These are phyloP conservation scores for Takifugu rubripes DNA, from an alignment of 2,797 vertebrate species.

Conservation along the genomic window DNA sequence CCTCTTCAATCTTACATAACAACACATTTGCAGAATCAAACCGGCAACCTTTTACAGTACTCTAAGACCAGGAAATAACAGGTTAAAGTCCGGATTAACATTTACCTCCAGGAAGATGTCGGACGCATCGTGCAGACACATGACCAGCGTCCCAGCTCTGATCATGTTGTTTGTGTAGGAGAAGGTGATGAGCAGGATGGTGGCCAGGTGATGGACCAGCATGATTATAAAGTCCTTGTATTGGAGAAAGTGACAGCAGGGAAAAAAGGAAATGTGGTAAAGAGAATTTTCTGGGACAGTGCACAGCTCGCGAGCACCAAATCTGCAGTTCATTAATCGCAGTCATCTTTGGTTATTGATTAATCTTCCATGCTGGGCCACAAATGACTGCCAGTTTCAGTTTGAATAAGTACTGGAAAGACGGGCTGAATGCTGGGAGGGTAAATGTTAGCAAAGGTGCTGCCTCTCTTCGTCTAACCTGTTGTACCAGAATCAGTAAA, in stretches of 20 bases:
- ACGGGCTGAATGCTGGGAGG: not conserved
- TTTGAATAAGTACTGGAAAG: not conserved
- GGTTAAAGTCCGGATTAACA: not conserved
- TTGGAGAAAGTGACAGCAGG: constrained; percentile 2
- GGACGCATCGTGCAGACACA: constrained; percentile 88
- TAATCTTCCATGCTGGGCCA: not conserved
- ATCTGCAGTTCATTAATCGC: not conserved
- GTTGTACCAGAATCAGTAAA: constrained; percentile 6
- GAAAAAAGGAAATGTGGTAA: not conserved
- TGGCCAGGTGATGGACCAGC: constrained; percentile 92
- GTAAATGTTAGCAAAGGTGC: not conserved
- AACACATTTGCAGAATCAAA: not conserved
- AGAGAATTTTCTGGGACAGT: not conserved
- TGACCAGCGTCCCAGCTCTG: constrained; percentile 86
- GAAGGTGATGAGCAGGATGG: constrained; percentile 87
- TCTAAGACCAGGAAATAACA: not conserved
- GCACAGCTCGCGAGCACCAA: not conserved
- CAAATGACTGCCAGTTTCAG: not conserved
- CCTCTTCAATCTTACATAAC: not conserved
- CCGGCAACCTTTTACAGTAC: not conserved
- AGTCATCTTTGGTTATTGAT: not conserved
- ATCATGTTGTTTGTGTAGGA: constrained; percentile 96
- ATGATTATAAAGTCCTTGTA: constrained; percentile 93
- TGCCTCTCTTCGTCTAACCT: constrained; percentile 14
- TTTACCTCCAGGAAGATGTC: constrained; percentile 94